Conservation (phyloP, 1,140 invertebrate species). For the Sitophilus oryzae region DNA sequence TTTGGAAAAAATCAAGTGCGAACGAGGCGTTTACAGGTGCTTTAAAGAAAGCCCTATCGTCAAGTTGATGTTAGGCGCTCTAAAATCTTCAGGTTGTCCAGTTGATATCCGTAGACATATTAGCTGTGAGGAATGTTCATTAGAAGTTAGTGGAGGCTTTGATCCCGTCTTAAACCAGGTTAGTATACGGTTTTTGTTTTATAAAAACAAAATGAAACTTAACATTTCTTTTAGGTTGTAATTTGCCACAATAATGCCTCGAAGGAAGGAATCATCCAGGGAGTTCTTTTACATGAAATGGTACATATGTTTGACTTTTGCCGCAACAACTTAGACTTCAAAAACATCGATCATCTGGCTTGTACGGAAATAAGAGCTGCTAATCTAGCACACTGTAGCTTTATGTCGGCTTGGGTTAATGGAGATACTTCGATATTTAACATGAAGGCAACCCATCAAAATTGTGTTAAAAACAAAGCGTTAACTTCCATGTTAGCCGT, state of each 20-base stretch:
- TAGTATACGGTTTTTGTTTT: background rate
- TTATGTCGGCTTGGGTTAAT: conserved; percentile 68
- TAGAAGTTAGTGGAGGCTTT: conserved; percentile 81
- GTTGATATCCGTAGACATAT: conserved; percentile 82
- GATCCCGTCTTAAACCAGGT: conserved; percentile 83
- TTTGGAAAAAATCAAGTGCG: conserved; percentile 70
- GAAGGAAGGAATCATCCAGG: conserved; percentile 61
- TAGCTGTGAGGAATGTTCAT: conserved; percentile 84
- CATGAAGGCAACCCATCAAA: conserved; percentile 68
- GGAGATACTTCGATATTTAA: conserved; percentile 70
- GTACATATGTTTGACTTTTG: conserved; percentile 97
- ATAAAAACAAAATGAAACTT: background rate
- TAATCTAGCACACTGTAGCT: conserved; percentile 88
- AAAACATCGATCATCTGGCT: conserved; percentile 86
- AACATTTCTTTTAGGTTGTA: conserved; percentile 52
- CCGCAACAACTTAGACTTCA: conserved; percentile 80
- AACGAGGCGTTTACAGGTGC: conserved; percentile 70
- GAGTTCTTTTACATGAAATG: conserved; percentile 85
- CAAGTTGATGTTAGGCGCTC: conserved; percentile 77
- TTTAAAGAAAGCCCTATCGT: conserved; percentile 75
- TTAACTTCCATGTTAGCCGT: conserved; percentile 74
- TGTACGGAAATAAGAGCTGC: conserved; percentile 92
- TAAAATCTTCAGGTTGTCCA: conserved; percentile 76
- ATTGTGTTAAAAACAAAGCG: conserved; percentile 88
- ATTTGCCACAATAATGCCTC: conserved; percentile 82